These are phyloP conservation scores for Spea bombifrons DNA, from an alignment of 2,113 vertebrate genomes.

Conservation along the genomic window DNA sequence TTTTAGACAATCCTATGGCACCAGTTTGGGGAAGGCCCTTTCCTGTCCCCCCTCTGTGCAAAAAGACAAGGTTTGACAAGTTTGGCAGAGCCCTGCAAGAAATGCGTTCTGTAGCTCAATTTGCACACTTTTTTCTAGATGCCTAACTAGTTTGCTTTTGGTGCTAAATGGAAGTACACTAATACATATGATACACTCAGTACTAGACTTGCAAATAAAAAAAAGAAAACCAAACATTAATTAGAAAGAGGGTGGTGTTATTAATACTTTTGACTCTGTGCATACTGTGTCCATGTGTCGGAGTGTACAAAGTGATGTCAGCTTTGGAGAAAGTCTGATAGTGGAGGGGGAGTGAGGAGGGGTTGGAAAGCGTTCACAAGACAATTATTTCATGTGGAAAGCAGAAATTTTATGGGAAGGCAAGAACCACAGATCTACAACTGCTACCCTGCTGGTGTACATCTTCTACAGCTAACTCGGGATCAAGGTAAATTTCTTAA, in stretches of 20 bases:
- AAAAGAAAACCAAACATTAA: slow-evolving; percentile 2
- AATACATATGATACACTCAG: background rate
- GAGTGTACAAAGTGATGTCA: slow-evolving; percentile 40
- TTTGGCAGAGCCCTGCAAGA: no score
- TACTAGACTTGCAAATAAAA: background rate
- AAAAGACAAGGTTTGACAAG: no score
- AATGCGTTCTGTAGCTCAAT: no score
- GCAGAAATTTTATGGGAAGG: slow-evolving; percentile 5
- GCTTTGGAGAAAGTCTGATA: slow-evolving; percentile 25
- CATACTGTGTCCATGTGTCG: slow-evolving; percentile 42
- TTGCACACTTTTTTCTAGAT: no score
- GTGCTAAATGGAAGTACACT: no score
- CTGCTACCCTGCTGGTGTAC: slow-evolving; percentile 8
- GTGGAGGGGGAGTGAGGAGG: slow-evolving; percentile 28
- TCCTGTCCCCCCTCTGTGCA: no score
- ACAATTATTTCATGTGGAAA: slow-evolving; percentile 13
- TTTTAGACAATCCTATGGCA: no score
- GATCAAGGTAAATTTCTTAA: background rate
- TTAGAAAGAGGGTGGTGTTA: slow-evolving; percentile 18
- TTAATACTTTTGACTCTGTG: slow-evolving; percentile 17
- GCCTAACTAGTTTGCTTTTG: no score
- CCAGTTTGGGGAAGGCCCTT: no score
- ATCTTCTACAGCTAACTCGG: background rate
- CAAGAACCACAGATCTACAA: slow-evolving; percentile 1
- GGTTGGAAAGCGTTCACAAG: slow-evolving; percentile 39